Conservation (phyloP, 2,888 invertebrate species). For the Phengaris alcon region DNA sequence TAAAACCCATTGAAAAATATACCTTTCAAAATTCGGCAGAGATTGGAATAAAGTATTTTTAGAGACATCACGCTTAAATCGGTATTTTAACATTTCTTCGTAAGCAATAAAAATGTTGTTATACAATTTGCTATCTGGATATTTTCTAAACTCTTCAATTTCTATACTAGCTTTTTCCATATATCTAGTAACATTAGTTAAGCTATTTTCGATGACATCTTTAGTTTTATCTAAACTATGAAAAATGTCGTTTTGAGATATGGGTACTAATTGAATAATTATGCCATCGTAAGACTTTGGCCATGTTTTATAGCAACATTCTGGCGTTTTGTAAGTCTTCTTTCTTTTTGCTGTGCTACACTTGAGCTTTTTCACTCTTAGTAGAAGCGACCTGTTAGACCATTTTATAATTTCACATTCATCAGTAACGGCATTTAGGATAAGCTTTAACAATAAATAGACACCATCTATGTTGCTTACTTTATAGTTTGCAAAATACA, state of each 20-base stretch:
- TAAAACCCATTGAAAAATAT: conserved; percentile 22
- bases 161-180: conserved; percentile 16
- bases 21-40: background rate
- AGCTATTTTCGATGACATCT: background rate
- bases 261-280: background rate
- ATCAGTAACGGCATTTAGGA: background rate
- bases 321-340: background rate
- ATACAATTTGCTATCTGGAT: conserved; percentile 19
- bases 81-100: conserved; percentile 28
- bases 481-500: background rate
- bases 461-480: background rate
- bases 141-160: background rate
- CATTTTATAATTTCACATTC: background rate
- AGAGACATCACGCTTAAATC: background rate
- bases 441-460: background rate
- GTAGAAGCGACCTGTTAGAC: background rate
- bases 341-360: background rate
- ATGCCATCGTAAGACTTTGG: background rate
- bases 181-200: conserved; percentile 7
- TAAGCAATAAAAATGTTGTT: conserved; percentile 24
- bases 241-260: background rate
- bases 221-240: background rate
- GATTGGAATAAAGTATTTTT: conserved; percentile 15
- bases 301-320: background rate
- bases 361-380: background rate